Conservation (phyloP, 2,888 invertebrate genomes). For the Liodrosophila aerea region DNA sequence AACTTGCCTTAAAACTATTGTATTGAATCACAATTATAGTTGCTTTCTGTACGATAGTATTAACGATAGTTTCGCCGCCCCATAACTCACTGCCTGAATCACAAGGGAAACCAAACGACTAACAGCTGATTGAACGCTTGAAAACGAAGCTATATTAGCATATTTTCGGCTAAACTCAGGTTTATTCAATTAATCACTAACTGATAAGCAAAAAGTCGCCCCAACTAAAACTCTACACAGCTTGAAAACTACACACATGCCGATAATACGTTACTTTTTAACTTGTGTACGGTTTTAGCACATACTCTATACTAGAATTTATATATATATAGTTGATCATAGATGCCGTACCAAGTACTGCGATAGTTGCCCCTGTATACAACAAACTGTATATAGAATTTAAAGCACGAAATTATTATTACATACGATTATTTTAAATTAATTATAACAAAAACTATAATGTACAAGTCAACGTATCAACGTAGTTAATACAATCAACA, state of each 20-base stretch:
- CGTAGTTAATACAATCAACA: constrained; percentile 49
- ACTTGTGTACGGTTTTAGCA: constrained; percentile 52
- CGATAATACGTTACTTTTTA: constrained; percentile 8
- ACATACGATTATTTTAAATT: constrained; percentile 4
- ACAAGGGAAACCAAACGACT: constrained; percentile 4
- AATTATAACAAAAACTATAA: constrained; percentile 24
- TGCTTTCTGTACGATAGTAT: too few relatives aligned
- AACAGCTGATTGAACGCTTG: too few relatives aligned
- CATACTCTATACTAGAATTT: constrained; percentile 32
- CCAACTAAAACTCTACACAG: constrained; percentile 47
- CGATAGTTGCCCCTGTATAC: constrained; percentile 39
- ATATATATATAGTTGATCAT: constrained; percentile 22
- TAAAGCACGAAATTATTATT: constrained; percentile 32
- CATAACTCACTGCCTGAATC: too few relatives aligned
- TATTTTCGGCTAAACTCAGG: constrained; percentile 68
- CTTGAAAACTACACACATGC: too few relatives aligned
- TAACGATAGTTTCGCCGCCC: too few relatives aligned
- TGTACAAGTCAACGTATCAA: constrained; percentile 63
- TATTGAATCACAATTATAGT: too few relatives aligned
- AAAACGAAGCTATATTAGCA: neutral
- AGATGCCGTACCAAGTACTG: constrained; percentile 76
- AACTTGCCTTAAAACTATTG: too few relatives aligned
- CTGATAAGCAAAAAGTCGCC: constrained; percentile 58
- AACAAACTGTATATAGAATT: constrained; percentile 40
- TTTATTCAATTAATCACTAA: constrained; percentile 45